phyloP scores from a whole-genome alignment of 2,113 vertebrate species.

The Emydura subglobosa region DNA sequence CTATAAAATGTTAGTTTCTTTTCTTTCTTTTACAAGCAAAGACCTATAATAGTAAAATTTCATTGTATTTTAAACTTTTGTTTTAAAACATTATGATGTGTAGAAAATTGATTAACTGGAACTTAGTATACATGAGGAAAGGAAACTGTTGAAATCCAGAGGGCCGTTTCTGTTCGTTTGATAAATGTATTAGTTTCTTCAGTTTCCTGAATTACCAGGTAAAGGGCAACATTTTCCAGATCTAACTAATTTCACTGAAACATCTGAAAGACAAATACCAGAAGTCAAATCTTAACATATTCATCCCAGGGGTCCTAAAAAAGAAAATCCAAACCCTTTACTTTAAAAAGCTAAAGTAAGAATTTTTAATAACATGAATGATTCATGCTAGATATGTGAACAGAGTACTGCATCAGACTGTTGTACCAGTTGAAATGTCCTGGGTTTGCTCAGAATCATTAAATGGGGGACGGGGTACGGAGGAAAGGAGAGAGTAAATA shows the following conservation, averaged over 20 bases:
- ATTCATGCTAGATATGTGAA: conserved; percentile 66
- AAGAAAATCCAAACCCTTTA: conserved; percentile 52
- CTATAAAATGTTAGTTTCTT: conserved; percentile 55
- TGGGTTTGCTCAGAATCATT: conserved; percentile 60
- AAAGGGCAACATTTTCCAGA: conserved; percentile 80
- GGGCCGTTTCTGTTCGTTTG: conserved; percentile 70
- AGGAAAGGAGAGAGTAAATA: conserved; percentile 11
- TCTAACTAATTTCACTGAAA: conserved; percentile 76
- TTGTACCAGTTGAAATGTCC: conserved; percentile 51
- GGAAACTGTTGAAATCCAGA: conserved; percentile 70
- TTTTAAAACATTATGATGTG: conserved; percentile 66
- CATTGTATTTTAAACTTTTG: conserved; percentile 61
- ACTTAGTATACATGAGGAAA: conserved; percentile 52
- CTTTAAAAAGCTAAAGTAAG: conserved; percentile 66
- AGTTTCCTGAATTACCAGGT: conserved; percentile 80
- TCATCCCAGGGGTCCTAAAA: conserved; percentile 70
- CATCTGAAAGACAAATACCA: conserved; percentile 80
- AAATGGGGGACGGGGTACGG: background rate
- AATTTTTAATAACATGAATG: conserved; percentile 71
- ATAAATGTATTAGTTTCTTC: conserved; percentile 77
- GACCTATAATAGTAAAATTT: conserved; percentile 57
- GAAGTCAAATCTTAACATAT: conserved; percentile 75
- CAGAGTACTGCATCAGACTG: conserved; percentile 39
- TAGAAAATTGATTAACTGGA: conserved; percentile 72
- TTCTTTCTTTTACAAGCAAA: conserved; percentile 40